Percentiles rank a stretch among this genome's conserved stretches.
Conservation (phyloP, 92 coral and sea anemone species). For the Epizoanthus scotinus region DNA sequence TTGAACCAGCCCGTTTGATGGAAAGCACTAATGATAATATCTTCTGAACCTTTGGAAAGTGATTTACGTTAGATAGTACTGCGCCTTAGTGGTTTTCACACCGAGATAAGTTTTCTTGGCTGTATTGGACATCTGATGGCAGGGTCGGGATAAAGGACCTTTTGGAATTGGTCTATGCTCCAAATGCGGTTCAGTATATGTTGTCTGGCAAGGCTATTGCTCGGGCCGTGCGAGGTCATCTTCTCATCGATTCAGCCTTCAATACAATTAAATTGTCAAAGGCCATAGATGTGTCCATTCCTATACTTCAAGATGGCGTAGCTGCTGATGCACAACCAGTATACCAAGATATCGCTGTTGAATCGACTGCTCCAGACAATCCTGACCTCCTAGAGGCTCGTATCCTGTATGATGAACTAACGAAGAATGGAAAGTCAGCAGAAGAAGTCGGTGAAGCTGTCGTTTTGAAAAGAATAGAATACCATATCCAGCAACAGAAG, state of each 20-base stretch:
- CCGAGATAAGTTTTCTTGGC: slow-evolving; percentile 50
- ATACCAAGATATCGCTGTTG: neutral
- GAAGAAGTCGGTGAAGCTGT: slow-evolving; percentile 23
- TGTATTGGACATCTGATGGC: slow-evolving; percentile 50
- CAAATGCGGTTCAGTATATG: slow-evolving; percentile 51
- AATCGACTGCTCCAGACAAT: neutral
- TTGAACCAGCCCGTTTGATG: slow-evolving; percentile 47
- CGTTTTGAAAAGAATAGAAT: slow-evolving; percentile 21
- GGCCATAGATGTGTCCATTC: neutral
- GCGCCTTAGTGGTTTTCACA: slow-evolving; percentile 42
- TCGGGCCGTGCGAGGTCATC: slow-evolving; percentile 36
- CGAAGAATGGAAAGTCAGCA: slow-evolving; percentile 5
- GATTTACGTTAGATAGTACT: slow-evolving; percentile 16
- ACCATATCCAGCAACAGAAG: slow-evolving; percentile 24
- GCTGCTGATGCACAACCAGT: neutral
- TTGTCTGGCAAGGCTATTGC: slow-evolving; percentile 54
- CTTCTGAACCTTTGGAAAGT: slow-evolving; percentile 21
- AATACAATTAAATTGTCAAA: neutral
- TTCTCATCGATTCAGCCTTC: slow-evolving; percentile 36
- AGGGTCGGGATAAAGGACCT: slow-evolving; percentile 37
- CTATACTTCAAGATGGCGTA: neutral
- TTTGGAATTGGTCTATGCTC: slow-evolving; percentile 53
- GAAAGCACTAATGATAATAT: slow-evolving; percentile 28
- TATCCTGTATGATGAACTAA: slow-evolving; percentile 5
- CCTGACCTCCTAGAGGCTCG: slow-evolving; percentile 4